Base-by-base conservation (phyloP, 2,113 vertebrate species). In the Donacobius atricapilla region DNA sequence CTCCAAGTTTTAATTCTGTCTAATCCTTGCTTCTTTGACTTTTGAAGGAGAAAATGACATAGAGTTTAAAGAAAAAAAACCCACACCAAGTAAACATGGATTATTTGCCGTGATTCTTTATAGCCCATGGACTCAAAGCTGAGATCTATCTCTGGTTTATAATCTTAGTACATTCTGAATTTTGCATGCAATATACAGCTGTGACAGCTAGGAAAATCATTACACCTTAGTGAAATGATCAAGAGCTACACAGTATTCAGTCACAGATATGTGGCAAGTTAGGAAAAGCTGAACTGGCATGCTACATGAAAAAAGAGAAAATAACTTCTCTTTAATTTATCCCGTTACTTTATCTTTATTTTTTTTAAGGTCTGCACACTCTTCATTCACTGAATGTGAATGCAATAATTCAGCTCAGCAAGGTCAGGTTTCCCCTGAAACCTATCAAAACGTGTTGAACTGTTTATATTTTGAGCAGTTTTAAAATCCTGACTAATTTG, bases 21-120 rank as follows among this genome's bases (percentile, higher is more conserved):
- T 95, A 87, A 96, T 94, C 66, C 56, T 90, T 87, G 33, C 89
- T 97, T 89, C 66, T 45, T 79, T 35, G 14, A 42, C 89, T 90
- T 87, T 89, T 86, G 91, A 93, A 75, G 65, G 83, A 93, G n/a
- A 81, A 3, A 56, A 47, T 84, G 64, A 45, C 27, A 53, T 80
- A 64, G 64, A 50, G 7, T 72, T 95, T 57, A 66, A 70, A 94
- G 35, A 31, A 88, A 89, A 33, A 88, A 78, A 94, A 84, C 28
- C 22, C 93, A 15, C n/a, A 81, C n/a, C 27, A 44, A 83, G 17
- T 86, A 95, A 94, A 90, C 22, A 30, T 17, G 31, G 27, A 66
- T 89, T 65, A 66, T 70, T 93, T 76, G 37, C 30, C 21, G 73
- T 79, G 45, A 78, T 64, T 70, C 95, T 82, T 69, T 83, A 83